Evolutionary conservation across 1,140 invertebrate species (phyloP).

Genomic region (Teleopsis dalmanni): DNA sequence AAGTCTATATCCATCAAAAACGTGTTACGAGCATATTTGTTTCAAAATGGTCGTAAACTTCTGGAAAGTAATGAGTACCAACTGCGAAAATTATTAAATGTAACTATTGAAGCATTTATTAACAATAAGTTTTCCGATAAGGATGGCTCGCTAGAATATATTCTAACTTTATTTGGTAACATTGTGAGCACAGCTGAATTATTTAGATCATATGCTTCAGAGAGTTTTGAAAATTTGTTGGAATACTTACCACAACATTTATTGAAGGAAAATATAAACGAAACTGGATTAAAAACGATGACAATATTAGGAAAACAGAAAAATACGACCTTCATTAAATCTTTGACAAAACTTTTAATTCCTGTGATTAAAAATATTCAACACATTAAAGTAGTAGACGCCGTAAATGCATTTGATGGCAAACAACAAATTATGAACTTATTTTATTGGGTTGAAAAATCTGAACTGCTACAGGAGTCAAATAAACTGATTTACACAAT

Average conservation of each 20-base stretch:
- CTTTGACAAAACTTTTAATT: slow-evolving; percentile 7
- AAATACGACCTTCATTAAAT: slow-evolving; percentile 24
- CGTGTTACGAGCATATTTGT: slow-evolving; percentile 41
- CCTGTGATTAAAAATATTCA: slow-evolving; percentile 20
- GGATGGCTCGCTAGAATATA: slow-evolving; percentile 17
- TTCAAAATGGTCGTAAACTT: slow-evolving; percentile 40
- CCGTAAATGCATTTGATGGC: slow-evolving; percentile 21
- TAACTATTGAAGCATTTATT: slow-evolving; percentile 26
- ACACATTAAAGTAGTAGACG: slow-evolving; percentile 23
- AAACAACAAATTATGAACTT: slow-evolving; percentile 35
- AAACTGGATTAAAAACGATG: slow-evolving; percentile 27
- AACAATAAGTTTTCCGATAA: slow-evolving; percentile 25
- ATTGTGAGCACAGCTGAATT: slow-evolving; percentile 45
- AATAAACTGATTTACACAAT: slow-evolving; percentile 5
- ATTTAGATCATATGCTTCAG: slow-evolving; percentile 35
- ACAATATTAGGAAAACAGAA: slow-evolving; percentile 29
- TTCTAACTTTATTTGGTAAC: slow-evolving; percentile 41
- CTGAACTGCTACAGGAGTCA: slow-evolving; percentile 3
- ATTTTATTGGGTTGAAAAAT: slow-evolving; percentile 24
- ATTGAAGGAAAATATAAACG: slow-evolving; percentile 24
- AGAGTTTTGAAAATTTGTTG: slow-evolving; percentile 24
- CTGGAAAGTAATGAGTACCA: slow-evolving; percentile 22
- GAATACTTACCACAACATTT: slow-evolving; percentile 27
- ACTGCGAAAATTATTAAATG: slow-evolving; percentile 15
- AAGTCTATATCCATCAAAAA: slow-evolving; percentile 24